Conservation (phyloP, 2,113 vertebrate species). For the Vicugna pacos region DNA sequence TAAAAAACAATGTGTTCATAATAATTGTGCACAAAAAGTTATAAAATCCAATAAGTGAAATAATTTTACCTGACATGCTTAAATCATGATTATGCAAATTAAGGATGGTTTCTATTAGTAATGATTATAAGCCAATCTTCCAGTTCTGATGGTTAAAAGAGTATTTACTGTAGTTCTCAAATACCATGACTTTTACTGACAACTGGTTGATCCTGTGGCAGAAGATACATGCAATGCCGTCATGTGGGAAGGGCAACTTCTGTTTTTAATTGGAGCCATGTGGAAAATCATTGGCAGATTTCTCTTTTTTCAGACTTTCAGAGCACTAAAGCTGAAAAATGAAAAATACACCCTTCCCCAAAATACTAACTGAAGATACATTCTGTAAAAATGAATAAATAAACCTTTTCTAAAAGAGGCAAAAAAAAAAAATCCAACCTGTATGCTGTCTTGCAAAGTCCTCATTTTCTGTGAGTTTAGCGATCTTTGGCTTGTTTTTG, state of each 20-base stretch:
- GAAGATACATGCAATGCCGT: neutral
- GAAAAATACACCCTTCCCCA: neutral
- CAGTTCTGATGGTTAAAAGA: constrained; percentile 41
- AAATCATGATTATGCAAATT: constrained; percentile 34
- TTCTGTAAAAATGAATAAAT: constrained; percentile 65
- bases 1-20: neutral
- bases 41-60: constrained; percentile 11
- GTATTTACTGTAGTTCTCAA: neutral
- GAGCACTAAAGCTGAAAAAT: constrained; percentile 60
- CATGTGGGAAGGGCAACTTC: constrained; percentile 42
- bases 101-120: neutral
- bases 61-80: constrained; percentile 9
- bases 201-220: constrained; percentile 2
- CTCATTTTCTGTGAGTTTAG: constrained; percentile 66
- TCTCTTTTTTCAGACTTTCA: constrained; percentile 42
- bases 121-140: constrained; percentile 40
- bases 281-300: neutral
- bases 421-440: constrained; percentile 53
- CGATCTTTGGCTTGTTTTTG: constrained; percentile 44
- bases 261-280: constrained; percentile 61
- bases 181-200: constrained; percentile 25
- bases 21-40: neutral
- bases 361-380: constrained; percentile 62
- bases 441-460: constrained; percentile 59
- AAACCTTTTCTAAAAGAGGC: constrained; percentile 53